Evolutionary conservation across 2,113 vertebrate species (phyloP).

Genomic region (Entelurus aequoreus): DNA sequence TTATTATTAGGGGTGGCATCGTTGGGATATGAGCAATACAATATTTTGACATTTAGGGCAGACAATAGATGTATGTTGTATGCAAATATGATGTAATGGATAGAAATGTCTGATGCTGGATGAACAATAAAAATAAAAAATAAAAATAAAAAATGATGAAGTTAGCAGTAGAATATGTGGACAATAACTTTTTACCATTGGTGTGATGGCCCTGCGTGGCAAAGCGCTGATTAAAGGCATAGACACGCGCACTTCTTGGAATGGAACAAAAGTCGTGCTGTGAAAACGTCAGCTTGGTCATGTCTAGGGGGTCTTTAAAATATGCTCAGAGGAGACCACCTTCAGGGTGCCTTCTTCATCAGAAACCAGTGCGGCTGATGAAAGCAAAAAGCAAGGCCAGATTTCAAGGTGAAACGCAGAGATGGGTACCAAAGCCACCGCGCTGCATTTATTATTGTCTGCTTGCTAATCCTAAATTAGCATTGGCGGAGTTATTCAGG

Average conservation of each 20-base stretch:
- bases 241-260: conserved; percentile 34
- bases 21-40: too few relatives aligned
- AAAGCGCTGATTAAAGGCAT: conserved; percentile 49
- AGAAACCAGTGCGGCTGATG: conserved; percentile 42
- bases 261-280: conserved; percentile 32
- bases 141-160: too few relatives aligned
- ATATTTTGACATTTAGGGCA: too few relatives aligned
- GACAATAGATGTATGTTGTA: too few relatives aligned
- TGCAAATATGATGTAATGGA: too few relatives aligned
- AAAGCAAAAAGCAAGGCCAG: conserved; percentile 41
- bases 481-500: conserved; percentile 57
- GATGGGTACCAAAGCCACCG: conserved; percentile 54
- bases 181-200: conserved; percentile 43
- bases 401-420: conserved; percentile 62
- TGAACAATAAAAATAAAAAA: too few relatives aligned
- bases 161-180: too few relatives aligned
- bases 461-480: conserved; percentile 59
- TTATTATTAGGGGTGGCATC: too few relatives aligned
- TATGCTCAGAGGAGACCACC: conserved; percentile 41
- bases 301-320: conserved; percentile 41
- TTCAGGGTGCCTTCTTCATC: conserved; percentile 41
- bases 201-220: conserved; percentile 45
- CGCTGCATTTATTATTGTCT: conserved; percentile 51
- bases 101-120: too few relatives aligned
- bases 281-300: conserved; percentile 43